Evolutionary conservation across 2,888 invertebrate species (phyloP).

Genomic region (Drosophila recens): DNA sequence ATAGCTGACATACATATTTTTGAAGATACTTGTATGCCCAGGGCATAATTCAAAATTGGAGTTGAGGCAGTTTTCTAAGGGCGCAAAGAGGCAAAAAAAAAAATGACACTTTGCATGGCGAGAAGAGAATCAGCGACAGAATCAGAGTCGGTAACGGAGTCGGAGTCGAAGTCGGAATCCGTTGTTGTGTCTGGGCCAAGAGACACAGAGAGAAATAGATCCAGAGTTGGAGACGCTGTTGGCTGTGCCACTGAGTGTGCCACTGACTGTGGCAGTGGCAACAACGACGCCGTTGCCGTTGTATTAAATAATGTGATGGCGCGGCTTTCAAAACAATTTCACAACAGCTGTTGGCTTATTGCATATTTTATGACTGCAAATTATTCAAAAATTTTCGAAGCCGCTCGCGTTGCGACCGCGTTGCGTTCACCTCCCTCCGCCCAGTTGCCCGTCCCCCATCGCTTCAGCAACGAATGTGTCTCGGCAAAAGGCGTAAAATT

Average conservation of each 20-base stretch:
- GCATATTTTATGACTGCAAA: conserved; percentile 86
- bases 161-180: neutral
- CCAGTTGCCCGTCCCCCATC: neutral
- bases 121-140: neutral
- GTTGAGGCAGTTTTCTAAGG: conserved; percentile 19
- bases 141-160: neutral
- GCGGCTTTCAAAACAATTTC: conserved; percentile 86
- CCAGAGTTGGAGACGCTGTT: neutral
- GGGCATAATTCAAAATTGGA: conserved; percentile 11
- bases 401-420: conserved; percentile 52
- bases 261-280: conserved; percentile 15
- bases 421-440: neutral
- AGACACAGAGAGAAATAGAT: neutral
- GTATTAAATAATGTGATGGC: conserved; percentile 85
- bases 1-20: neutral
- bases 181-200: conserved; percentile 9
- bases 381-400: conserved; percentile 84
- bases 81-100: too few species aligned
- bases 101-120: neutral
- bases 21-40: neutral
- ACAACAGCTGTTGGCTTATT: conserved; percentile 86
- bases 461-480: conserved; percentile 20
- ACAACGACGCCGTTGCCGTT: conserved; percentile 27
- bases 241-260: conserved; percentile 14
- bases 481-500: conserved; percentile 63